Conservation (phyloP, 2,888 invertebrate species). For the Eupsilia transversa region DNA sequence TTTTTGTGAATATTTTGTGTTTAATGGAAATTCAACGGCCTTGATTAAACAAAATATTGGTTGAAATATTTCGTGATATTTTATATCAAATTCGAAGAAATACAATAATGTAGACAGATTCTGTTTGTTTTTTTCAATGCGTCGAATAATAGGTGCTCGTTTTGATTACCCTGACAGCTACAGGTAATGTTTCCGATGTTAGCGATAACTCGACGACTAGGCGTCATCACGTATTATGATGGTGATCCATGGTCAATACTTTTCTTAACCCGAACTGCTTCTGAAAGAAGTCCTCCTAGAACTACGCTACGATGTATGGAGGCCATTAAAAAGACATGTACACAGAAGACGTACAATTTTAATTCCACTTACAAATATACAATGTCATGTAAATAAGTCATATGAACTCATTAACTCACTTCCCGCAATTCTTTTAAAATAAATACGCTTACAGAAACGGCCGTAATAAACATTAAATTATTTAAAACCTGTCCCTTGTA, state of each 20-base stretch:
- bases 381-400: not conserved
- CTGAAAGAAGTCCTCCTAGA: not conserved
- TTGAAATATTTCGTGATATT: not conserved
- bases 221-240: not conserved
- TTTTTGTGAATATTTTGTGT: slow-evolving; percentile 6
- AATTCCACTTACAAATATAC: slow-evolving; percentile 1
- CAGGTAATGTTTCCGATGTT: not conserved
- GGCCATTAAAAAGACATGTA: not conserved
- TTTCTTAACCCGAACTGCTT: not conserved
- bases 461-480: slow-evolving; percentile 52
- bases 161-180: not conserved
- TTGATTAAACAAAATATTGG: not conserved
- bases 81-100: not conserved
- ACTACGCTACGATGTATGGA: not conserved
- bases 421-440: slow-evolving; percentile 30
- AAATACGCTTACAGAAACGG: slow-evolving; percentile 27
- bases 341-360: not conserved
- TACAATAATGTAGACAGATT: too few relatives aligned
- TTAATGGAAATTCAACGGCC: not conserved
- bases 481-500: slow-evolving; percentile 52
- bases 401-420: slow-evolving; percentile 21
- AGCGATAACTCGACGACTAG: not conserved
- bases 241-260: not conserved
- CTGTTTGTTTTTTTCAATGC: not conserved
- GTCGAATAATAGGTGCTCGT: not conserved